A percentile compares a stretch with the other conserved stretches of the same genome.
phyloP scores from a whole-genome alignment of 2,113 vertebrate species.

The Mystacornis crossleyi region DNA sequence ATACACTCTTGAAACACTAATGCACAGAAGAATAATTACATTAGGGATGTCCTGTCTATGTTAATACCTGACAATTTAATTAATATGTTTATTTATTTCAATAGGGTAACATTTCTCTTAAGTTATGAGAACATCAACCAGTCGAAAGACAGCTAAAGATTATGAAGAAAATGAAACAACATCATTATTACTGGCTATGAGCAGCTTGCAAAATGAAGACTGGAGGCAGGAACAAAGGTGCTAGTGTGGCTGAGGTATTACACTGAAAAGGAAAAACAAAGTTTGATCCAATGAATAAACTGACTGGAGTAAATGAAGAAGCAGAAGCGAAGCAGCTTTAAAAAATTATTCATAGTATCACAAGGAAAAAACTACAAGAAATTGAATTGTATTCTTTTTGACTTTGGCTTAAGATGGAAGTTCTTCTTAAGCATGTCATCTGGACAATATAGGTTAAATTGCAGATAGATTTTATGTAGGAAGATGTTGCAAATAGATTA shows the following conservation, averaged over 20 bases:
- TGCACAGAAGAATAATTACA: background rate
- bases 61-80: background rate
- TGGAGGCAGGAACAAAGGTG: background rate
- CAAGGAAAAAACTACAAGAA: background rate
- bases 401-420: background rate
- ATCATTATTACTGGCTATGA: background rate
- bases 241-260: background rate
- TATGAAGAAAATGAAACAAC: background rate
- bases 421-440: background rate
- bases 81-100: conserved; percentile 24
- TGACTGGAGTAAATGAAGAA: background rate
- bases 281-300: background rate
- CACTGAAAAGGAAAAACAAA: background rate
- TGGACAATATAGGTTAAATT: background rate
- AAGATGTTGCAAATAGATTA: background rate
- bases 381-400: background rate
- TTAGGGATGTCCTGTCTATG: background rate
- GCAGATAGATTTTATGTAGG: background rate
- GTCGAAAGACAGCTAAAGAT: background rate
- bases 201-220: background rate
- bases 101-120: background rate
- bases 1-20: background rate
- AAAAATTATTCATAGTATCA: background rate
- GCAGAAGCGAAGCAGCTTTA: background rate
- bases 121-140: background rate